Evolutionary conservation across 1,140 invertebrate genomes (phyloP).

Genomic region (Philotrypesis tridentata): DNA sequence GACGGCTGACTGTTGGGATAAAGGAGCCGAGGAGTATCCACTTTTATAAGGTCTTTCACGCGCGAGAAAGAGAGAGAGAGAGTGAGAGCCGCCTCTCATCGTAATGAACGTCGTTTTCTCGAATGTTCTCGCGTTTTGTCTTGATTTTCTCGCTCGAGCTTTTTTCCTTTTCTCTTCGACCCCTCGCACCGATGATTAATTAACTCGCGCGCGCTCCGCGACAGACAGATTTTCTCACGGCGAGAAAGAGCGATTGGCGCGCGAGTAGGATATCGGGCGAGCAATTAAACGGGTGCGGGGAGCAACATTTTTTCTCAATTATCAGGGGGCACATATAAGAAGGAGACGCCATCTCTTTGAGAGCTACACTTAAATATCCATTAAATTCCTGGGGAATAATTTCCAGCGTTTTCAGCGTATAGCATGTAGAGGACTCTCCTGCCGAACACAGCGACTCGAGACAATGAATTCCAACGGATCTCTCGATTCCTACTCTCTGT

Average conservation of each 20-base stretch:
- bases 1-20: not conserved
- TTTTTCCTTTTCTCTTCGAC: too few species aligned
- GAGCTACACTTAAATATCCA: not conserved
- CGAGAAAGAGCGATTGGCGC: too few species aligned
- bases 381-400: not conserved
- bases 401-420: not conserved
- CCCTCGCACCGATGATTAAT: not conserved
- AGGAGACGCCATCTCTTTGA: too few species aligned
- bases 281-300: too few species aligned
- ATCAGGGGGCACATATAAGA: too few species aligned
- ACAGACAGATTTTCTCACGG: too few species aligned
- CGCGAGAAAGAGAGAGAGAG: too few species aligned
- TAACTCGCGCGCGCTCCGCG: too few species aligned
- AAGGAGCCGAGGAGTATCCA: constrained; percentile 1
- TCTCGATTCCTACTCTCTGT: not conserved
- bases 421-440: too few species aligned
- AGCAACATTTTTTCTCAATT: too few species aligned
- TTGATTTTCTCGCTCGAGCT: not conserved
- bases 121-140: not conserved
- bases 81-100: too few species aligned
- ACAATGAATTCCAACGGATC: not conserved
- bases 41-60: not conserved
- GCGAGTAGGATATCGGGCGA: too few species aligned
- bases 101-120: not conserved
- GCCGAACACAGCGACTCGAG: not conserved